Evolutionary conservation across 2,888 invertebrate genomes (phyloP).

Genomic region (Hartigia nigra): DNA sequence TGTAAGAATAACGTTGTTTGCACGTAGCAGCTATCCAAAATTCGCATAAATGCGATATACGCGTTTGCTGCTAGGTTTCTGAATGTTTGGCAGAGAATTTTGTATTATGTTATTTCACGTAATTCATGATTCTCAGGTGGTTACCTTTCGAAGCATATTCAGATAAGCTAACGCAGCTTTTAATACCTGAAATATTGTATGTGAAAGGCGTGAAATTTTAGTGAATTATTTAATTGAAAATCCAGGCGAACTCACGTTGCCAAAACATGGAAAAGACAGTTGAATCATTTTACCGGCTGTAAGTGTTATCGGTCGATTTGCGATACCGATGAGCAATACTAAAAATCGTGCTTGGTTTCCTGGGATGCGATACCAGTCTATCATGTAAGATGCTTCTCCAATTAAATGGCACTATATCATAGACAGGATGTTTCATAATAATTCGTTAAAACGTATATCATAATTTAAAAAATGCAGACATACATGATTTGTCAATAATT

Average conservation of each 20-base stretch:
- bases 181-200: constrained; percentile 34
- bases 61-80: background rate
- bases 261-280: constrained; percentile 46
- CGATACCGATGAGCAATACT: constrained; percentile 42
- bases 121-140: background rate
- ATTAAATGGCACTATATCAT: constrained; percentile 39
- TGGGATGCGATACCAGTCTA: constrained; percentile 50
- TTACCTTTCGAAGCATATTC: constrained; percentile 46
- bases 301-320: constrained; percentile 45
- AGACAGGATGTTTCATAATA: background rate
- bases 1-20: background rate
- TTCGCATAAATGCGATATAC: background rate
- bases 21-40: background rate
- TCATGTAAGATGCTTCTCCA: constrained; percentile 45
- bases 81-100: background rate
- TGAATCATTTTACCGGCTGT: constrained; percentile 53
- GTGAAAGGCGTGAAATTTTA: background rate
- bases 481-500: background rate
- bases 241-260: constrained; percentile 39
- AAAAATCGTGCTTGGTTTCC: constrained; percentile 38
- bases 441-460: too few species aligned
- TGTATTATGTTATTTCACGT: background rate
- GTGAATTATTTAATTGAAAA: background rate
- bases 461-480: too few species aligned
- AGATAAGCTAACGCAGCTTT: constrained; percentile 44